Evolutionary conservation across 92 coral and sea anemone genomes (phyloP), one percentile per base, ranked within the genome.

Genomic region (Diadumene lineata): DNA sequence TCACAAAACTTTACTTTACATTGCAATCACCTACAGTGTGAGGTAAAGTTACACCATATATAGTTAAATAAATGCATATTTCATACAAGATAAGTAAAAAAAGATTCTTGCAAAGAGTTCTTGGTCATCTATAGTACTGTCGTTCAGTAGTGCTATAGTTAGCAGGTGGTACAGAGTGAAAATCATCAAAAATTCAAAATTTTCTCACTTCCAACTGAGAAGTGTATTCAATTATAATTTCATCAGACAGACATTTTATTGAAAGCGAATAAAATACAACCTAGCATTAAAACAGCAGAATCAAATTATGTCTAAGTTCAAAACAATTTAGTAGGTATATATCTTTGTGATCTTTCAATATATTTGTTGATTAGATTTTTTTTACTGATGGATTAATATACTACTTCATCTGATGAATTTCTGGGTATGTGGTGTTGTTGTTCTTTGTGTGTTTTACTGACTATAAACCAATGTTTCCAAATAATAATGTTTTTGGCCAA

Each of bases 121-220:
- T n/a, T n/a, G n/a, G n/a, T n/a, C n/a, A n/a, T n/a, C n/a, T n/a
- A n/a, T n/a, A n/a, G n/a, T n/a, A n/a, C n/a, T n/a, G n/a, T n/a
- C n/a, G n/a, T n/a, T n/a, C n/a, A n/a, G n/a, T n/a, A n/a, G n/a
- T n/a, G n/a, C n/a, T n/a, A n/a, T n/a, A n/a, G n/a, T n/a, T n/a
- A 71, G 69, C 94, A 89, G 88, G 86, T 89, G 93, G 90, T 75
- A 33, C 26, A 56, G 82, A 72, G 60, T 66, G 78, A 65, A 77
- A 87, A 81, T 91, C 82, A 88, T 89, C 82, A 91, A 88, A 90
- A 81, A 88, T 81, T 91, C 73, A 88, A 81, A 68, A 91, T 73
- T 58, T 4, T 58, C 43, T 77, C 83, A 85, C 72, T 50, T 80
- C 96, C 97, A 84, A 60, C 88, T 57, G 90, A 60, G 96, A 80